Evolutionary conservation across 1,140 invertebrate species (phyloP).

Genomic region (Lutraria rhynchaena): DNA sequence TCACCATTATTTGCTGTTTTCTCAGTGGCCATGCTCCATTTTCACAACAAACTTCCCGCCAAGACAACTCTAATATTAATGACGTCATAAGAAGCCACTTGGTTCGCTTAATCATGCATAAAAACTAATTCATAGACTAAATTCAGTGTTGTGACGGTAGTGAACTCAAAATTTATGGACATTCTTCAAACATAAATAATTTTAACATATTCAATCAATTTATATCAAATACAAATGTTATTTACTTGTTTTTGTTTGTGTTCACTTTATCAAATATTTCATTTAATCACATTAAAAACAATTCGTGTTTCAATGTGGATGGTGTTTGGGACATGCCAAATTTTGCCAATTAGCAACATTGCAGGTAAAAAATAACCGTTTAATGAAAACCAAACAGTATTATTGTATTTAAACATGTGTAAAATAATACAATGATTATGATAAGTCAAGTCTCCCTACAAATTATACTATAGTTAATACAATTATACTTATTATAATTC

Average conservation of each 20-base stretch:
- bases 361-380: neutral
- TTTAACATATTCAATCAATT: neutral
- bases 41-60: too few relatives aligned
- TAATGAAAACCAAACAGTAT: neutral
- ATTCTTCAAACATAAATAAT: slow-evolving; percentile 1
- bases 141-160: neutral
- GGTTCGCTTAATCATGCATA: too few relatives aligned
- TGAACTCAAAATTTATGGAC: slow-evolving; percentile 15
- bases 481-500: neutral
- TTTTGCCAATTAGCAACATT: neutral
- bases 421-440: neutral
- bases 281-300: neutral
- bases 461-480: too few relatives aligned
- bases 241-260: too few relatives aligned
- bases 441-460: neutral
- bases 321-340: slow-evolving; percentile 4
- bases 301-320: neutral
- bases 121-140: too few relatives aligned
- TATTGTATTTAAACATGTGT: neutral
- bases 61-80: too few relatives aligned
- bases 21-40: too few relatives aligned
- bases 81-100: too few relatives aligned
- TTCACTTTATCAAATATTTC: too few relatives aligned
- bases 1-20: too few relatives aligned
- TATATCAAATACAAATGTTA: neutral